Conservation (phyloP, 2,888 invertebrate genomes). For the Apotomis turbidana region DNA sequence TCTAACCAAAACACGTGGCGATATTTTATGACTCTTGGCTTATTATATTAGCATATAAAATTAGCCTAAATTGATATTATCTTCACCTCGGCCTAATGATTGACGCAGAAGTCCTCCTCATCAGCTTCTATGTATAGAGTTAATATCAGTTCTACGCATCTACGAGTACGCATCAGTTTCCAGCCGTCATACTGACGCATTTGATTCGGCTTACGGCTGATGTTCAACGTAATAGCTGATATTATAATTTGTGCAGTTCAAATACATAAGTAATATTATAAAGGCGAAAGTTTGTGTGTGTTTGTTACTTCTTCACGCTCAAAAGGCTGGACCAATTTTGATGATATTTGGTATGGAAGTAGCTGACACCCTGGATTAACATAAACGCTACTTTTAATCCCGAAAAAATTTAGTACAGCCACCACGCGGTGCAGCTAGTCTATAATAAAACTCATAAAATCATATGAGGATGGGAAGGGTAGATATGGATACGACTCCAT, state of each 20-base stretch:
- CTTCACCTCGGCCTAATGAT: background rate
- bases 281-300: no score
- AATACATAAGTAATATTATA: no score
- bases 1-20: background rate
- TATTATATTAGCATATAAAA: slow-evolving; percentile 1
- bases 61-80: slow-evolving; percentile 11
- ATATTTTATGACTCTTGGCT: background rate
- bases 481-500: no score
- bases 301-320: no score
- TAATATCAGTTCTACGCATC: slow-evolving; percentile 14
- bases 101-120: slow-evolving; percentile 16
- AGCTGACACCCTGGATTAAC: no score
- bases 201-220: background rate
- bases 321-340: no score
- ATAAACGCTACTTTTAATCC: no score
- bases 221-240: background rate
- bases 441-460: no score
- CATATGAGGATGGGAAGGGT: no score
- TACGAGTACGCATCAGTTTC: background rate
- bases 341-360: no score
- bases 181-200: slow-evolving; percentile 13
- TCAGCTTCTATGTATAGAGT: slow-evolving; percentile 13
- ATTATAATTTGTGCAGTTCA: background rate
- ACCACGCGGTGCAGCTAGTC: no score
- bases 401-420: no score